Base-by-base conservation (phyloP, 2,888 invertebrate genomes). In the Melanostoma scalare region DNA sequence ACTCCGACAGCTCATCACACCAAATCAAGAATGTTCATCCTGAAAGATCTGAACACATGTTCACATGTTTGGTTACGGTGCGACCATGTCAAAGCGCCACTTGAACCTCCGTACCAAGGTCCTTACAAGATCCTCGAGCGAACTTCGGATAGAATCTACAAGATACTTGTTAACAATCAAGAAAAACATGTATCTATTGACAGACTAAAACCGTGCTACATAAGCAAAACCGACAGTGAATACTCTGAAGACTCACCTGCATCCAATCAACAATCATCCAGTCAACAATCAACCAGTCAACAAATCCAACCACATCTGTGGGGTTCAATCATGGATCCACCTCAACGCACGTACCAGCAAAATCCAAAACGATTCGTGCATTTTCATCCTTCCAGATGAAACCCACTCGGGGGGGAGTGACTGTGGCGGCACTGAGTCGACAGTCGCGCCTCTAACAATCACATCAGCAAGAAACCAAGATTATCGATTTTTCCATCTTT, bases 1-100 rank as follows among this genome's bases (percentile, higher is more conserved):
- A 35, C 35, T 6, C 30, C 63, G 30, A 48, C 63, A 50, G 63
- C 50, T 38, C 38, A 65, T 38, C 50, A 65, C 42, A 42, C 2
- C 52, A 35, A 10, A 6, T 36, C 4, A 10, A 67, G 35, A 33
- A n/a, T 10, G 0, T 67, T 67, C n/a, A 4, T 42, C 4, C 6
- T 42, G 1, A 40, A 3, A 10, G 67, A 67, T 8, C 31, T 53
- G 42, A 42, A 42, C 6, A 31, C 4, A 50, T 31, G 20, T 20
- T 20, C 20, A 20, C 4, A 50, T 50, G 8, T 50, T 30, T 30
- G 20, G 20, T 35, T 53, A 3, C 42, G 3, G n/a, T 35, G 1
- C 33, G 55, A 2, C 10, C 33, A 6, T 4, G 52, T 3, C 5
- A 35, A 53, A 53, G 9, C 53, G 1, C 9, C 36, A 2, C 35